phyloP scores from a whole-genome alignment of 1,140 invertebrate genomes.

The Papilio aristodemus region DNA sequence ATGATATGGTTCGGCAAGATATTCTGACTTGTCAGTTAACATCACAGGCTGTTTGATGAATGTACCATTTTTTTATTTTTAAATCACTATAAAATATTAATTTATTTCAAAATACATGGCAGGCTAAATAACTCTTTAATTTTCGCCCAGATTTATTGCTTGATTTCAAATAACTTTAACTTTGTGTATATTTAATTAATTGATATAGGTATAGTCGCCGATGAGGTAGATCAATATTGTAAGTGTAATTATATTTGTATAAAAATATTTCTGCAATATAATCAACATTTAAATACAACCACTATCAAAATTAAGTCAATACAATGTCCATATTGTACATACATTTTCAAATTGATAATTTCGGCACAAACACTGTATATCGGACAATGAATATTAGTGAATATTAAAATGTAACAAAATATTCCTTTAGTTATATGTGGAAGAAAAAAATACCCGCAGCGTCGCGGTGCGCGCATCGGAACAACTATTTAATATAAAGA shows the following conservation, averaged over 20 bases:
- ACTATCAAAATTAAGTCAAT: constrained; percentile 76
- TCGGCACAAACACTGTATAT: constrained; percentile 23
- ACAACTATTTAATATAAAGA: constrained; percentile 5
- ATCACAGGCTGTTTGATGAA: constrained; percentile 27
- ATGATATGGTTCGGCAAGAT: constrained; percentile 33
- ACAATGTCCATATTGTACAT: constrained; percentile 72
- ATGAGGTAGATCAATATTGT: constrained; percentile 74
- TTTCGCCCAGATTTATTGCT: constrained; percentile 35
- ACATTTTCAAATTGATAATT: constrained; percentile 21
- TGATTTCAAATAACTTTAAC: constrained; percentile 33
- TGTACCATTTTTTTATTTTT: constrained; percentile 23
- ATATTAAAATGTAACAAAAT: constrained; percentile 47
- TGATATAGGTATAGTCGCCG: constrained; percentile 54
- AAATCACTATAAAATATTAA: constrained; percentile 24
- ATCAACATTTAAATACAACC: constrained; percentile 77
- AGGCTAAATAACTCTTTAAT: background rate
- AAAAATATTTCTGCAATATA: constrained; percentile 79
- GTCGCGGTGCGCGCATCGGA: background rate
- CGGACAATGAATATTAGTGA: constrained; percentile 44
- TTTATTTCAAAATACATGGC: constrained; percentile 26
- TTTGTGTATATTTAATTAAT: constrained; percentile 41
- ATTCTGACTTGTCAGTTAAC: constrained; percentile 20
- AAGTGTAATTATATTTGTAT: constrained; percentile 72
- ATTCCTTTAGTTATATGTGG: constrained; percentile 39
- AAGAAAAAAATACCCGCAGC: too few relatives aligned